Evolutionary conservation across 2,113 vertebrate species (phyloP).

Genomic region (Carettochelys insculpta): DNA sequence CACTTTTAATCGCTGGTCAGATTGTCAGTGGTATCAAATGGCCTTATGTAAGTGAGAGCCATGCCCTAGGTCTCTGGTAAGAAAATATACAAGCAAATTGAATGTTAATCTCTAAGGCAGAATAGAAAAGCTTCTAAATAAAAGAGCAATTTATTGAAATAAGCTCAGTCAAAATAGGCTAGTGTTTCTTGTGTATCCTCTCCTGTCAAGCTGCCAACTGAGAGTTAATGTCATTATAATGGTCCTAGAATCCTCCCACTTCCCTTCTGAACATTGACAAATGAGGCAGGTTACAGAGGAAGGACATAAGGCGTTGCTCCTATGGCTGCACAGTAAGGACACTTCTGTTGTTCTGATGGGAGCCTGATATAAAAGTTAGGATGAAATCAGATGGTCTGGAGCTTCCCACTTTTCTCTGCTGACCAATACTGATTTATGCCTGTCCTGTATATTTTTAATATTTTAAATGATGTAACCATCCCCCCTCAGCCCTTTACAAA

Average conservation of each 20-base stretch:
- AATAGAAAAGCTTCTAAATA: background rate
- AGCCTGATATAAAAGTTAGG: background rate
- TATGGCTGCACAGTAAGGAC: background rate
- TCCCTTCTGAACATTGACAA: background rate
- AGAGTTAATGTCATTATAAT: background rate
- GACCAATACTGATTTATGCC: accelerated
- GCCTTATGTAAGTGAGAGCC: background rate
- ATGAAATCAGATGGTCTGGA: background rate
- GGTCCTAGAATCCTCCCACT: background rate
- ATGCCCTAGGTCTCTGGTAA: background rate
- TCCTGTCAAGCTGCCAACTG: background rate
- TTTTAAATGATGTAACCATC: background rate
- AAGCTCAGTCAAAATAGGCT: background rate
- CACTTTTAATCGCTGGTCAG: slow-evolving; percentile 22
- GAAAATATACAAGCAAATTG: background rate
- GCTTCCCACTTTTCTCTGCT: background rate
- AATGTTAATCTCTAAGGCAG: background rate
- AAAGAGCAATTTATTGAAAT: background rate
- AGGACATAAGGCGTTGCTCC: background rate
- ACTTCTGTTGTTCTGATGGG: background rate
- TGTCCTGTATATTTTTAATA: background rate
- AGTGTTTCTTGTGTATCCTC: background rate
- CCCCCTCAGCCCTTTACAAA: accelerated
- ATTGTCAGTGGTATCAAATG: background rate
- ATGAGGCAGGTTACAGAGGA: background rate